These are phyloP conservation scores for Sylvia borin DNA, from an alignment of 2,797 vertebrate genomes.

Conservation along the genomic window DNA sequence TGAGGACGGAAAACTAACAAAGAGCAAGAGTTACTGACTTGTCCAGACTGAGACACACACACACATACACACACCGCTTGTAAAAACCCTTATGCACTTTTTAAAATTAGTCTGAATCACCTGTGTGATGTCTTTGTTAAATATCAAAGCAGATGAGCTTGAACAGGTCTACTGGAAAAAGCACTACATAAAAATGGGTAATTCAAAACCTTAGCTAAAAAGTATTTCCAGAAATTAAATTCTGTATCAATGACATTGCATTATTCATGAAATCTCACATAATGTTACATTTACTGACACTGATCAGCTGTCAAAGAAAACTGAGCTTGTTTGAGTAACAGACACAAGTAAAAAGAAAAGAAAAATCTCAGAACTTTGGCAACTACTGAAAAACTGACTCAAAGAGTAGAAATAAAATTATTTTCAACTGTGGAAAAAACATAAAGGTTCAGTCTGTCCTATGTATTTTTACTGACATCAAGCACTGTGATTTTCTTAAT, in stretches of 20 bases:
- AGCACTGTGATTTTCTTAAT: background rate
- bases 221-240: background rate
- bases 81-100: background rate
- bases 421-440: background rate
- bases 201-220: constrained; percentile 23
- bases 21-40: background rate
- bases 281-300: background rate
- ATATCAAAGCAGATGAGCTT: constrained; percentile 7
- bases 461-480: background rate
- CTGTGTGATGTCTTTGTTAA: background rate
- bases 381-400: background rate
- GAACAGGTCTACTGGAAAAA: background rate
- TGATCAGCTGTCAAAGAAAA: constrained; percentile 15
- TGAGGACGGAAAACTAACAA: background rate
- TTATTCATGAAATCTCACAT: background rate
- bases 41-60: background rate
- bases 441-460: background rate
- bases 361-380: background rate
- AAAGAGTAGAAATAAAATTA: background rate
- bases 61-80: background rate
- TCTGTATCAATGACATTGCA: background rate
- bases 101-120: background rate
- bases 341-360: background rate
- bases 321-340: background rate
- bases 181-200: background rate